Base-by-base conservation (phyloP, 2,888 invertebrate genomes). In the Labia minor region DNA sequence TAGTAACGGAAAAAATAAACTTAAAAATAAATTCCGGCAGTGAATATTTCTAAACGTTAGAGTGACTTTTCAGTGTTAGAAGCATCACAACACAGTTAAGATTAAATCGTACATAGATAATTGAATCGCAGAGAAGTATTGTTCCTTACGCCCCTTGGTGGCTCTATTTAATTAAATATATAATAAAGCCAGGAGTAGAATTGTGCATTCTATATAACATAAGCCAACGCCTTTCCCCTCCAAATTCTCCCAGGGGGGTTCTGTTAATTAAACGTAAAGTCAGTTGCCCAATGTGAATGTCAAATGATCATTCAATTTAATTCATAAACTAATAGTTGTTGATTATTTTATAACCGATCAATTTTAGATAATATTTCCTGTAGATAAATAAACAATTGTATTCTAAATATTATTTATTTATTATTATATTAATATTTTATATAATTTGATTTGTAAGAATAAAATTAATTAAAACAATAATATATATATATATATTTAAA, bases 101-200 rank as follows among this genome's bases (percentile, higher is more conserved):
- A 49, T 49, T 49, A 49, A 49, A 49, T 49, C 49, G n/a, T 49
- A 49, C 49, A 49, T 16, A n/a, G 49, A 49, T 49, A 49, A 49
- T 49, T 49, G 49, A 49, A 49, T 49, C 4, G 49, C 49, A 49
- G 49, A 49, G 49, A 49, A 49, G 49, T 49, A 49, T 49, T 49
- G 49, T 49, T 49, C n/a, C 49, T 49, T 49, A 14, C 14, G 49
- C n/a, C 49, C 49, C 49, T 49, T 16, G 49, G 49, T 16, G 49
- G 6, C 49, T 49, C n/a, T 49, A 14, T 49, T 49, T 49, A 49
- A 49, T 49, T 49, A 49, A 49, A 49, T 49, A 49, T 49, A 49
- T 49, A 49, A 49, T 49, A 49, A 49, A 49, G 49, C 16, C 49
- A 49, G 14, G 49, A 49, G 49, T 49, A 14, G 49, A 49, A 49